A percentile compares a stretch with the other conserved stretches of the same genome.
Evolutionary conservation across 1,140 invertebrate genomes (phyloP).

Genomic region (Aphis craccivora): DNA sequence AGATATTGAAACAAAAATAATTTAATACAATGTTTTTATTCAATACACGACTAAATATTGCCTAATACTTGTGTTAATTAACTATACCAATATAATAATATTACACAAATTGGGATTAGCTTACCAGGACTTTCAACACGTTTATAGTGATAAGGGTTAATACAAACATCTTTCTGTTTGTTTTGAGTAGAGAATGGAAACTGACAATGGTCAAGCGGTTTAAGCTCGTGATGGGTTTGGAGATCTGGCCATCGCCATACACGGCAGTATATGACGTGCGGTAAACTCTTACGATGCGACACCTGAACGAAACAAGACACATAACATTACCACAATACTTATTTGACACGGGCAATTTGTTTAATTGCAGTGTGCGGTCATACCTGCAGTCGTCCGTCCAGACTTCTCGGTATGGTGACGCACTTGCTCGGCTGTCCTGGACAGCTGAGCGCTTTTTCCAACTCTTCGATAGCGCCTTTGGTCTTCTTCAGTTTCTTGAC

Average conservation of each 20-base stretch:
- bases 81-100: background rate
- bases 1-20: background rate
- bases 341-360: background rate
- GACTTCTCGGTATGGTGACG: conserved; percentile 95
- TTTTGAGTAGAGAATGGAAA: conserved; percentile 84
- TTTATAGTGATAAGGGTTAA: conserved; percentile 99
- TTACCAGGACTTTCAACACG: conserved; percentile 84
- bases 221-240: conserved; percentile 96
- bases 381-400: conserved; percentile 92
- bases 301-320: conserved; percentile 70
- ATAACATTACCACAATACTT: background rate
- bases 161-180: conserved; percentile 97
- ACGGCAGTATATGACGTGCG: conserved; percentile 97
- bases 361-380: background rate
- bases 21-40: background rate
- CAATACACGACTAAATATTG: background rate
- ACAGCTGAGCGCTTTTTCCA: conserved; percentile 92
- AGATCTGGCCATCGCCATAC: conserved; percentile 99
- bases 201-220: conserved; percentile 91
- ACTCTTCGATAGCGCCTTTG: conserved; percentile 95
- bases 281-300: conserved; percentile 93
- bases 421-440: conserved; percentile 94
- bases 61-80: background rate
- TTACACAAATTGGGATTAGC: background rate
- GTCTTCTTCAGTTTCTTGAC: conserved; percentile 97